Evolutionary conservation across 2,888 invertebrate genomes (phyloP).

Genomic region (Cephus spinipes): DNA sequence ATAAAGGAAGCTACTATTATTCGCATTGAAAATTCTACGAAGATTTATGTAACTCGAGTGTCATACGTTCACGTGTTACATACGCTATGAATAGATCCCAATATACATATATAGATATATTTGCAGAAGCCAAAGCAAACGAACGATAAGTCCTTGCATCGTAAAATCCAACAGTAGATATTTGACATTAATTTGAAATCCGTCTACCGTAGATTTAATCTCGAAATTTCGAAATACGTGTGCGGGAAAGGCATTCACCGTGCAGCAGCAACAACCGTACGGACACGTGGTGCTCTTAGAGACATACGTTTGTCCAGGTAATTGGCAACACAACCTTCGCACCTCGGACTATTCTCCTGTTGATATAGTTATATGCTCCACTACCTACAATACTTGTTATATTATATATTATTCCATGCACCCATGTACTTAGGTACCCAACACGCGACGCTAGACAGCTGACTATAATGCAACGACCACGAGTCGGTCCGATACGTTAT

Average conservation of each 20-base stretch:
- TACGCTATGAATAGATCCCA: neutral
- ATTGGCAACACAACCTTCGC: slow-evolving; percentile 33
- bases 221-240: slow-evolving; percentile 1
- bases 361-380: neutral
- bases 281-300: neutral
- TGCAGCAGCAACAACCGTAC: neutral
- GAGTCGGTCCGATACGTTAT: neutral
- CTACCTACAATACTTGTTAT: neutral
- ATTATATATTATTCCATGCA: neutral
- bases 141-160: neutral
- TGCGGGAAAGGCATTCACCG: neutral
- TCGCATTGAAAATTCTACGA: slow-evolving; percentile 37
- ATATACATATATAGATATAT: neutral
- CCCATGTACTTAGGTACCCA: neutral
- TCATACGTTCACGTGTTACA: neutral
- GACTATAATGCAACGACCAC: neutral
- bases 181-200: slow-evolving; percentile 11
- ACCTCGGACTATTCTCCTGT: slow-evolving; percentile 14
- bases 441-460: neutral
- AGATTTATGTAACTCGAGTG: neutral
- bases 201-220: slow-evolving; percentile 5
- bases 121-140: neutral
- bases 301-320: slow-evolving; percentile 16
- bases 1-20: neutral
- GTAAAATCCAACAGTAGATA: neutral